A percentile compares a stretch with the other conserved stretches of the same genome.
phyloP scores from a whole-genome alignment of 2,888 invertebrate species.

The Plagiodera versicolora region DNA sequence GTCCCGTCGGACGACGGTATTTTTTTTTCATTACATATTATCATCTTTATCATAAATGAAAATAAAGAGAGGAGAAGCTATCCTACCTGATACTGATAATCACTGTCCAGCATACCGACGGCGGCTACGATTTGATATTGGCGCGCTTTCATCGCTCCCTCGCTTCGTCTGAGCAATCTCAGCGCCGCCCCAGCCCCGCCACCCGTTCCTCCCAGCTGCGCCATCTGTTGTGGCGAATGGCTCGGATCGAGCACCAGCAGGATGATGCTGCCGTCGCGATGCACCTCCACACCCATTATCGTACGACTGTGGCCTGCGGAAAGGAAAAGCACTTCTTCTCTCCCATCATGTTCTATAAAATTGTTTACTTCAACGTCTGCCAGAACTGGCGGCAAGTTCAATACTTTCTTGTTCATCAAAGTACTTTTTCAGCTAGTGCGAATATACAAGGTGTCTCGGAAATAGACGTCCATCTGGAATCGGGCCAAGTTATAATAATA shows the following conservation, averaged over 20 bases:
- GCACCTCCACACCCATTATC: constrained; percentile 83
- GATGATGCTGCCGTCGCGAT: constrained; percentile 65
- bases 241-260: constrained; percentile 85
- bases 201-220: constrained; percentile 62
- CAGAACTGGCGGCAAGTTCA: too few relatives aligned
- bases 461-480: too few relatives aligned
- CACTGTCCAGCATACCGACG: constrained; percentile 70
- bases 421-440: too few relatives aligned
- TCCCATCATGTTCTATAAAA: too few relatives aligned
- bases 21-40: too few relatives aligned
- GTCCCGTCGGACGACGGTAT: too few relatives aligned
- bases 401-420: too few relatives aligned
- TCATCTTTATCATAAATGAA: too few relatives aligned
- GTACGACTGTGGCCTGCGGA: constrained; percentile 82
- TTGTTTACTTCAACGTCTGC: too few relatives aligned
- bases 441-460: too few relatives aligned
- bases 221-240: constrained; percentile 79
- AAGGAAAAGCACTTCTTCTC: not conserved
- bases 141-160: constrained; percentile 75
- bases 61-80: not conserved
- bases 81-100: constrained; percentile 73
- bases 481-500: too few relatives aligned
- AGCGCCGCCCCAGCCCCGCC: constrained; percentile 62
- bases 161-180: constrained; percentile 71
- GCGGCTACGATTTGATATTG: constrained; percentile 88